Conservation (phyloP, 2,797 vertebrate genomes). For the Iguana delicatissima region DNA sequence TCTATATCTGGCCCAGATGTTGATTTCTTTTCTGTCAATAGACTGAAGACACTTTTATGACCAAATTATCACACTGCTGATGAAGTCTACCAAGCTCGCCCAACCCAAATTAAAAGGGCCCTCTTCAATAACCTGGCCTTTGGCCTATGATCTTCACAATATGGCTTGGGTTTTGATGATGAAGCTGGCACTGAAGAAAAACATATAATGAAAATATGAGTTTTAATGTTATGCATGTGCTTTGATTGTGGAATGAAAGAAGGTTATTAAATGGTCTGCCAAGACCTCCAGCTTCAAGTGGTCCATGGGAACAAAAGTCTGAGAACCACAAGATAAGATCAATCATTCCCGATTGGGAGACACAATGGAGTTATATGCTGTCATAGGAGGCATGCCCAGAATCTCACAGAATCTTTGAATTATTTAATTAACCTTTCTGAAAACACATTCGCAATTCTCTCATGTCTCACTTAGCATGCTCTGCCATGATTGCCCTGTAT, state of each 20-base stretch:
- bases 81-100: neutral
- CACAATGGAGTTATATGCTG: neutral
- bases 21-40: neutral
- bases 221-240: neutral
- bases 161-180: neutral
- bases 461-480: neutral
- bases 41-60: neutral
- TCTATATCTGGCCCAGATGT: neutral
- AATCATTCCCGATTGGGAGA: neutral
- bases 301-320: neutral
- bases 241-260: neutral
- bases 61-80: neutral
- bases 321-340: slow-evolving; percentile 3
- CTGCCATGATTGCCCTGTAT: neutral
- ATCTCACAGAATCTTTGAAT: slow-evolving; percentile 9
- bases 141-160: neutral
- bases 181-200: neutral
- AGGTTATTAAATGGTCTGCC: neutral
- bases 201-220: neutral
- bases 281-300: neutral
- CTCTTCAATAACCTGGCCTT: neutral
- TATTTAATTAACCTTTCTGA: slow-evolving; percentile 21
- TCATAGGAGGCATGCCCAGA: neutral
- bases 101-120: neutral
- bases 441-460: slow-evolving; percentile 6